Conservation (phyloP, 2,113 vertebrate genomes). For the Barnardius zonarius region DNA sequence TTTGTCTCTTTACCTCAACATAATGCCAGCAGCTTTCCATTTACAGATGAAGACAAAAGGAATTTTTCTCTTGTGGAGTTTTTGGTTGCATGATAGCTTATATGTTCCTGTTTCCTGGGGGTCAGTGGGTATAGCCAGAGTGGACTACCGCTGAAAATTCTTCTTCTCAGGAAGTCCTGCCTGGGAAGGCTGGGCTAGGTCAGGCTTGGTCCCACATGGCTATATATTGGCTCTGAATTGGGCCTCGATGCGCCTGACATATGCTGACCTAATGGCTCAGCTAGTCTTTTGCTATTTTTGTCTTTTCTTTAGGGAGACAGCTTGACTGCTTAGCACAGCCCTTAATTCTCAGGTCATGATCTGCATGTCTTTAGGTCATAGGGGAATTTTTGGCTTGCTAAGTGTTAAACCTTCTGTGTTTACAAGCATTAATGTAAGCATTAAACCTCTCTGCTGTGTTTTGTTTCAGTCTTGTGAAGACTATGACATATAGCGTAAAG, state of each 20-base stretch:
- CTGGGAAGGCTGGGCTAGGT: constrained; percentile 1
- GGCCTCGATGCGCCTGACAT: constrained; percentile 38
- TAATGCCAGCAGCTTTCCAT: neutral
- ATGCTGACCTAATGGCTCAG: constrained; percentile 51
- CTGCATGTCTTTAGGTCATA: constrained; percentile 50
- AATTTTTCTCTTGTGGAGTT: neutral
- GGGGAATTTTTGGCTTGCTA: constrained; percentile 46
- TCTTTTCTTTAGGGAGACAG: constrained; percentile 63
- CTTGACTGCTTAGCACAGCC: constrained; percentile 46
- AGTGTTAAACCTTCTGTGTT: constrained; percentile 60
- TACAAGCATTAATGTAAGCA: constrained; percentile 32
- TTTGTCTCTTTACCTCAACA: neutral
- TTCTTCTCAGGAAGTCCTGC: constrained; percentile 4
- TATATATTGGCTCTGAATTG: neutral
- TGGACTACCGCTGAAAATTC: neutral
- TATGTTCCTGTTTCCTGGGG: neutral
- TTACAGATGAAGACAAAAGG: neutral
- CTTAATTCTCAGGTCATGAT: constrained; percentile 61
- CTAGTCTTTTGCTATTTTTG: constrained; percentile 62
- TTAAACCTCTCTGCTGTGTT: neutral
- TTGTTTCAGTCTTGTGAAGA: constrained; percentile 11
- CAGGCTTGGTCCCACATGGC: neutral
- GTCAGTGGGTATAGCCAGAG: neutral
- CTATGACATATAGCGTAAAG: constrained; percentile 12
- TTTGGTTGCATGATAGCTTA: neutral